These are phyloP conservation scores for Leptodactylus fuscus DNA, from an alignment of 2,113 vertebrate genomes.

Conservation along the genomic window DNA sequence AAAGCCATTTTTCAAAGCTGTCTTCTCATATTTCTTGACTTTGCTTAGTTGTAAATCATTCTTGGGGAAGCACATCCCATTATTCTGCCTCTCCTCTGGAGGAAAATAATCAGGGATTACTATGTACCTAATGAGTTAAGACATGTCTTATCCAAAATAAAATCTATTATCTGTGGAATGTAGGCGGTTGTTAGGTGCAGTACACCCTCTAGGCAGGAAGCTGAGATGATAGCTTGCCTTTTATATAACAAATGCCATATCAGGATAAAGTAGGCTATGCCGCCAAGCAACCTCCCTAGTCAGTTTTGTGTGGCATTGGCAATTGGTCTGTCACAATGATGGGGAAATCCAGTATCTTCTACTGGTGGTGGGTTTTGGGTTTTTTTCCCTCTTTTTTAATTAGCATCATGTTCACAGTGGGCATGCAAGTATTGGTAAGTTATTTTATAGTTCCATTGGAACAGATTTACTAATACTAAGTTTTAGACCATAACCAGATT, in stretches of 20 bases:
- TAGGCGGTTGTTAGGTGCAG: conserved; percentile 73
- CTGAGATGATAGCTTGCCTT: conserved; percentile 67
- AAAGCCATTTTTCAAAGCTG: not conserved
- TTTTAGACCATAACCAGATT: too few species aligned
- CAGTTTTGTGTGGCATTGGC: not conserved
- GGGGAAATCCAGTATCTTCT: not conserved
- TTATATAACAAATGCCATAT: conserved; percentile 45
- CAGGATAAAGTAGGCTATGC: conserved; percentile 23
- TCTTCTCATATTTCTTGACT: not conserved
- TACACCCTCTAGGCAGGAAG: conserved; percentile 72
- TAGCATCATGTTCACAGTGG: not conserved
- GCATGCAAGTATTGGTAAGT: too few species aligned
- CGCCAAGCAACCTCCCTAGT: not conserved
- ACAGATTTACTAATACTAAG: too few species aligned
- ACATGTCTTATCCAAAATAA: conserved; percentile 68
- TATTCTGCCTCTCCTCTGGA: not conserved
- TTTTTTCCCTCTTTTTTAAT: too few species aligned
- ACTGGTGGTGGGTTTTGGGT: not conserved
- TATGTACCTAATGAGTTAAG: conserved; percentile 67
- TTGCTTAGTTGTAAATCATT: too few species aligned
- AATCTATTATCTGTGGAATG: conserved; percentile 76
- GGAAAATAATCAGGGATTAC: not conserved
- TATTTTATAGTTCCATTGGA: too few species aligned
- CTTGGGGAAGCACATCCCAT: not conserved
- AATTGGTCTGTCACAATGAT: not conserved